Evolutionary conservation across 2,113 vertebrate species (phyloP).

Genomic region (Coturnix japonica): DNA sequence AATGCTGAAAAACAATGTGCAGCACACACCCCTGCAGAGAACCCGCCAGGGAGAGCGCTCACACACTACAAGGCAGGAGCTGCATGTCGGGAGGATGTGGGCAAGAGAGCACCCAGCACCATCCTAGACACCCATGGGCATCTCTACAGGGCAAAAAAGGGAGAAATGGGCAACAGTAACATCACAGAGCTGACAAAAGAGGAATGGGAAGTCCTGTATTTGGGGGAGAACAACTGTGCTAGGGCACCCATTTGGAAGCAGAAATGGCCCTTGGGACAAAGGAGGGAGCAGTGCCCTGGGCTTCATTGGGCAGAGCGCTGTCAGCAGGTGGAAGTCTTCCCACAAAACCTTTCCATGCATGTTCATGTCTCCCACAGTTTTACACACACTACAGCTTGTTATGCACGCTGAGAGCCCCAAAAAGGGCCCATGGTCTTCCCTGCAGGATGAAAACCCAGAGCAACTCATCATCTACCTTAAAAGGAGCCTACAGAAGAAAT

Average conservation of each 20-base stretch:
- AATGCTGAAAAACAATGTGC: background rate
- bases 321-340: background rate
- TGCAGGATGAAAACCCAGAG: background rate
- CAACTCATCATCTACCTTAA: background rate
- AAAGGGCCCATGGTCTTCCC: background rate
- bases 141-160: background rate
- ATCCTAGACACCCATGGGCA: rapidly evolving
- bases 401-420: no score
- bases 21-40: background rate
- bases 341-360: background rate
- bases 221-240: background rate
- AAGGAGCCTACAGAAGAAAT: background rate
- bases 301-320: background rate
- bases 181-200: background rate
- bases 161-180: background rate
- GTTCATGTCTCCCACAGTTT: background rate
- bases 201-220: background rate
- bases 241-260: background rate
- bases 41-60: rapidly evolving
- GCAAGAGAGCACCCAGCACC: background rate
- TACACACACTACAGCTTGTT: background rate
- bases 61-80: background rate
- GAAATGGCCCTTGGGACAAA: background rate
- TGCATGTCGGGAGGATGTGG: background rate
- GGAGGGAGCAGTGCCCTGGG: background rate